Percentiles rank a stretch among this genome's conserved stretches.
phyloP scores from a whole-genome alignment of 2,797 vertebrate genomes.

The Dallia pectoralis region DNA sequence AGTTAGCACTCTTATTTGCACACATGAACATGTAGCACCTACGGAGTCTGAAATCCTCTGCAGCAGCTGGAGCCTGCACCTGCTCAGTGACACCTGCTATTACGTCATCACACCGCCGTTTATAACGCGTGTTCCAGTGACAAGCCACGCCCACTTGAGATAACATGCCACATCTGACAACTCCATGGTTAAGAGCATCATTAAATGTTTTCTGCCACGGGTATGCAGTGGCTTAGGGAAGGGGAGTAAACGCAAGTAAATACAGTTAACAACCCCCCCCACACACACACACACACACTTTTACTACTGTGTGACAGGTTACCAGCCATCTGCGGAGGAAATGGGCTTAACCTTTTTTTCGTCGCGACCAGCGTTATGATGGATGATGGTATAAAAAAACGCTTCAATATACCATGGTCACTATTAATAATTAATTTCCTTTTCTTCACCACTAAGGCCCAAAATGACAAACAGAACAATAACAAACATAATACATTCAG shows the following conservation, averaged over 20 bases:
- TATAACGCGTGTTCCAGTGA: not conserved
- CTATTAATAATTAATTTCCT: slow-evolving; percentile 74
- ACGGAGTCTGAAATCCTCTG: too few relatives aligned
- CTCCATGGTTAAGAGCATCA: not conserved
- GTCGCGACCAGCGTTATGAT: not conserved
- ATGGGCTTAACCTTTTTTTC: too few relatives aligned
- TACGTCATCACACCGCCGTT: not conserved
- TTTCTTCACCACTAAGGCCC: slow-evolving; percentile 66
- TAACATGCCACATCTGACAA: not conserved
- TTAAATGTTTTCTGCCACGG: not conserved
- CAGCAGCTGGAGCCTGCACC: too few relatives aligned
- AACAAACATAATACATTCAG: slow-evolving; percentile 77
- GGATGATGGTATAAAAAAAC: not conserved
- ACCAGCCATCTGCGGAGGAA: too few relatives aligned
- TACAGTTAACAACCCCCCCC: too few relatives aligned
- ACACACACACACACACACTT: too few relatives aligned
- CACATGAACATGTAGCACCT: too few relatives aligned
- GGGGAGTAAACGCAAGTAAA: too few relatives aligned
- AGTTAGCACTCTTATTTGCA: not conserved
- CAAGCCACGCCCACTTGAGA: not conserved
- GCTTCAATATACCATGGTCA: slow-evolving; percentile 27
- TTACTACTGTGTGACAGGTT: too few relatives aligned
- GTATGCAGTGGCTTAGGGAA: too few relatives aligned
- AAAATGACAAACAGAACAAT: slow-evolving; percentile 77
- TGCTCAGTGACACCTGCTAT: not conserved